These are phyloP conservation scores for Dolichomitus sp. DNA, from an alignment of 2,888 invertebrate species.

Conservation along the genomic window DNA sequence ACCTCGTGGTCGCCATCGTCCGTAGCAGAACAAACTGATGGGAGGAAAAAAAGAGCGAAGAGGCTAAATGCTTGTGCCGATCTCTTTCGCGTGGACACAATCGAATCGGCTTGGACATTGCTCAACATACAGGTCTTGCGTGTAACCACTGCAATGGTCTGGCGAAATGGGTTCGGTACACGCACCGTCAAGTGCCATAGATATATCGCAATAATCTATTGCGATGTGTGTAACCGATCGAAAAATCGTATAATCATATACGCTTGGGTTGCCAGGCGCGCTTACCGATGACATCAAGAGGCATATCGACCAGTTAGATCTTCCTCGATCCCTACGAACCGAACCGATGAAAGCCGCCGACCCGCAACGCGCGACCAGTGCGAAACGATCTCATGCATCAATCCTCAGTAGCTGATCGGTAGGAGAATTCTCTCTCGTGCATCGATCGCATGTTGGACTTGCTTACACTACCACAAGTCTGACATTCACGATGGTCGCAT, in stretches of 20 bases:
- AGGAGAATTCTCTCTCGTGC: slow-evolving; percentile 12
- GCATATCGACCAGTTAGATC: slow-evolving; percentile 27
- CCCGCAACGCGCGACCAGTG: slow-evolving; percentile 28
- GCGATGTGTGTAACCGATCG: slow-evolving; percentile 39
- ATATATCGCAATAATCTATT: slow-evolving; percentile 51
- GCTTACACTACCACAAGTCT: background rate
- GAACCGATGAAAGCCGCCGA: slow-evolving; percentile 18
- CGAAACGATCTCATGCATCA: slow-evolving; percentile 71
- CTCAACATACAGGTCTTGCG: slow-evolving; percentile 37
- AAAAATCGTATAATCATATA: slow-evolving; percentile 34
- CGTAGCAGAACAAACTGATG: slow-evolving; percentile 32
- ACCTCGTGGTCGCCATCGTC: slow-evolving; percentile 47
- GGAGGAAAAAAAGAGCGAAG: slow-evolving; percentile 7
- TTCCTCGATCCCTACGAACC: slow-evolving; percentile 27
- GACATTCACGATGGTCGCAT: slow-evolving; percentile 17
- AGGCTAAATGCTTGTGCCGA: slow-evolving; percentile 26
- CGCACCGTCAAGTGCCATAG: slow-evolving; percentile 20
- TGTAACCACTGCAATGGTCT: slow-evolving; percentile 12
- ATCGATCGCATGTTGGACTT: background rate
- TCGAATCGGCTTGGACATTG: slow-evolving; percentile 48
- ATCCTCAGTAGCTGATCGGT: slow-evolving; percentile 67
- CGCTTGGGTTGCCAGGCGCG: background rate
- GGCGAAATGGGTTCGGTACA: slow-evolving; percentile 47
- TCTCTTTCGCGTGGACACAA: slow-evolving; percentile 48
- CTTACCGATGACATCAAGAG: slow-evolving; percentile 23